These are phyloP conservation scores for Vandiemenella viatica DNA, from an alignment of 2,888 invertebrate species.

Conservation along the genomic window DNA sequence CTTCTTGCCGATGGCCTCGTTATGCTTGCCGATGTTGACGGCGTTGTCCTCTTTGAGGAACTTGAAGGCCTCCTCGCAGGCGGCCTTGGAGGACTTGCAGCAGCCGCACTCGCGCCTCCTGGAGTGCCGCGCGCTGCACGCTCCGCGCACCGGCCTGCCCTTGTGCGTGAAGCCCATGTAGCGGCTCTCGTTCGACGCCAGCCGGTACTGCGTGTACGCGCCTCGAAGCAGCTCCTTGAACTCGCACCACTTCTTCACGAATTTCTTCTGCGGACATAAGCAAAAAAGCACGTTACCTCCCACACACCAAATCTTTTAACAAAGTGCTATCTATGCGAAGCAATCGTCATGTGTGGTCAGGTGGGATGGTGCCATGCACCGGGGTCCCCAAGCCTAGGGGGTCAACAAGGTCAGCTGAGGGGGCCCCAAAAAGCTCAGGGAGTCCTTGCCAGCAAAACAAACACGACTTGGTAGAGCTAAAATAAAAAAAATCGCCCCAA, in stretches of 20 bases:
- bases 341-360: no score
- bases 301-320: no score
- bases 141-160: constrained; percentile 39
- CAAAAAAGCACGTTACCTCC: background rate
- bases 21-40: constrained; percentile 46
- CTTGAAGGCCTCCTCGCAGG: constrained; percentile 45
- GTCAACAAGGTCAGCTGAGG: no score
- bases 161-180: constrained; percentile 47
- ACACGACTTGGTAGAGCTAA: no score
- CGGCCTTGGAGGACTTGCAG: no score
- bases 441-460: no score
- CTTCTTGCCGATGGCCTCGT: constrained; percentile 34
- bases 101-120: constrained; percentile 24
- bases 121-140: constrained; percentile 17
- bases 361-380: no score
- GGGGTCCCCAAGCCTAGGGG: no score
- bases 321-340: no score
- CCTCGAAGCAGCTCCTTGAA: constrained; percentile 45
- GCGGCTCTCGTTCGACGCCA: constrained; percentile 37
- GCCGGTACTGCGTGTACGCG: constrained; percentile 46
- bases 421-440: no score
- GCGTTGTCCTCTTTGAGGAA: constrained; percentile 46
- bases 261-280: constrained; percentile 33
- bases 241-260: constrained; percentile 42
- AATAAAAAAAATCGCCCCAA: no score